Evolutionary conservation across 2,113 vertebrate species (phyloP).

Genomic region (Turnix velox): DNA sequence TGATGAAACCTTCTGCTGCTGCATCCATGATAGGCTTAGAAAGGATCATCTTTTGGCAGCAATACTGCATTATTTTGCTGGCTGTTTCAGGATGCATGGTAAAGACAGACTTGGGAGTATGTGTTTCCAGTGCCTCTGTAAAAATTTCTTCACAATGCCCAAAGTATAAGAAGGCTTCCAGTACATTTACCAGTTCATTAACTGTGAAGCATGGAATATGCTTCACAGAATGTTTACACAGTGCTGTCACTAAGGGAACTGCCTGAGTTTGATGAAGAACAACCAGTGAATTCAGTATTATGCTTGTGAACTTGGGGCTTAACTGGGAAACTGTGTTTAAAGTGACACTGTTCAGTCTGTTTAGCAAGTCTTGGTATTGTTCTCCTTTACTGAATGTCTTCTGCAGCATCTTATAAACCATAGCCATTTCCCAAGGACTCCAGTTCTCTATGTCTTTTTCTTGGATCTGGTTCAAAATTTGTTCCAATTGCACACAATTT

Average conservation of each 20-base stretch:
- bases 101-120: constrained; percentile 56
- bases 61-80: constrained; percentile 80
- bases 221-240: constrained; percentile 78
- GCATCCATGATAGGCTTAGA: constrained; percentile 80
- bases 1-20: constrained; percentile 83
- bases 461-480: constrained; percentile 74
- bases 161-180: constrained; percentile 83
- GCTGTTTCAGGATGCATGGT: constrained; percentile 74
- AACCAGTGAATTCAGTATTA: constrained; percentile 77
- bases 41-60: constrained; percentile 74
- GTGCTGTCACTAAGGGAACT: constrained; percentile 76
- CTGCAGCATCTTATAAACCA: constrained; percentile 79
- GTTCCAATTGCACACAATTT: constrained; percentile 37
- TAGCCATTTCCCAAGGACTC: constrained; percentile 68
- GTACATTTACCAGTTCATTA: constrained; percentile 76
- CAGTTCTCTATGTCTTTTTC: constrained; percentile 62
- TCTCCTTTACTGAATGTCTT: constrained; percentile 23
- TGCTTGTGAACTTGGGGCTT: constrained; percentile 68
- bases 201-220: constrained; percentile 77
- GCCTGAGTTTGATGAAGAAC: constrained; percentile 75
- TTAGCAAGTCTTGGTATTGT: constrained; percentile 74
- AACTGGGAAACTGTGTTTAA: constrained; percentile 59
- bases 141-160: constrained; percentile 79
- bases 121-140: constrained; percentile 76
- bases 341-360: constrained; percentile 74